Evolutionary conservation across 2,797 vertebrate genomes (phyloP), one percentile per base, ranked within the genome.

Genomic region (Amphiprion clarkii): DNA sequence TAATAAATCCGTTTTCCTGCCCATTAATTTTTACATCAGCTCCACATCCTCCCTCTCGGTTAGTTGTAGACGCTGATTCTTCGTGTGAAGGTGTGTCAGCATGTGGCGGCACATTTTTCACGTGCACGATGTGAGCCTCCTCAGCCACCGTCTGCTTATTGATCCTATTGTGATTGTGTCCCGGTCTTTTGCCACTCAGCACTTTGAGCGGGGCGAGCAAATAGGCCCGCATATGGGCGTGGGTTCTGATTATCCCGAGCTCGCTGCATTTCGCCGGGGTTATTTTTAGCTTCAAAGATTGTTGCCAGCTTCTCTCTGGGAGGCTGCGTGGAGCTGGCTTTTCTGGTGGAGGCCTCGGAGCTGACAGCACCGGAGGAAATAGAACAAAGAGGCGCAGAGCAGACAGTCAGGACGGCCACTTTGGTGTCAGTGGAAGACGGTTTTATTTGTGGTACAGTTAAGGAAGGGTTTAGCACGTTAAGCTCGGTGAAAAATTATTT

Each of bases 201-300:
- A 90, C 71, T 93, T 92, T 72, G 5, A 79, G 75, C 84, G 74
- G 58, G 74, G 71, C 10, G 6, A 66, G 84, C 40, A 19, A 70
- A 81, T 39, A 31, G 57, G 53, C 66, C 81, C 54, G 82, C 67
- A 8, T 78, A 71, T 69, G 87, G 86, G 85, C 79, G 84, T 89
- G 74, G 83, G 87, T 72, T 85, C 88, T 91, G 92, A 94, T 94
- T 91, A 94, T 88, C 81, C 62, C 46, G 9, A 78, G 87, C 89
- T 84, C 46, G 58, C 90, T 88, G 88, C 89, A 77, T 92, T 90
- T 86, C 55, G 58, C 86, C 56, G 78, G 13, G 12, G 87, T 83
- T 94, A 94, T 93, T 93, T 94, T 94, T 93, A 93, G 92, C 92
- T 85, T 92, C 81, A 88, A 81, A 90, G 85, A 85, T 79, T 71